Evolutionary conservation across 1,140 invertebrate species (phyloP).

Genomic region (Trichomalopsis sarcophagae): DNA sequence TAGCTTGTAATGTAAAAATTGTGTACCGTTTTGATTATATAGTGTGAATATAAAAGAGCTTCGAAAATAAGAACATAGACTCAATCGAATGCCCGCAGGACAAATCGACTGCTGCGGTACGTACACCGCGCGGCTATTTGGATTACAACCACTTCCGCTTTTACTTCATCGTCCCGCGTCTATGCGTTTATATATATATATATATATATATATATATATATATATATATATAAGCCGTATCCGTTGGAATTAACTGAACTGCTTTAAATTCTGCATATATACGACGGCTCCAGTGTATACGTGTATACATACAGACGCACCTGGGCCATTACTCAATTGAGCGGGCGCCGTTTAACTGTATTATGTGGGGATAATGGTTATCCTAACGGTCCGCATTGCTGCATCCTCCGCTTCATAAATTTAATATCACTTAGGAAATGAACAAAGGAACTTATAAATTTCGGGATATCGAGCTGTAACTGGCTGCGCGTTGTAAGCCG

Average conservation of each 20-base stretch:
- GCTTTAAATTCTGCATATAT: neutral
- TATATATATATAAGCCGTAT: neutral
- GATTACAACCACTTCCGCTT: neutral
- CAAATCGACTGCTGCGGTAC: too few species aligned
- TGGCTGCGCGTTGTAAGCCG: neutral
- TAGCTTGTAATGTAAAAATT: neutral
- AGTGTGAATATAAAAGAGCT: neutral
- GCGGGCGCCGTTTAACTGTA: constrained; percentile 23
- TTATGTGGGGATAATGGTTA: constrained; percentile 28
- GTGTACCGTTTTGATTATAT: too few species aligned
- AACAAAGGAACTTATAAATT: constrained; percentile 43
- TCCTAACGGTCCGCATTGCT: constrained; percentile 5
- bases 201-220: too few species aligned
- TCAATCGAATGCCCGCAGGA: too few species aligned
- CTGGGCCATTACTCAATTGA: constrained; percentile 28
- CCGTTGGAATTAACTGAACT: neutral
- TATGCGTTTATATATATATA: neutral
- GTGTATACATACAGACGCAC: neutral
- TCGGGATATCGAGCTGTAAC: neutral
- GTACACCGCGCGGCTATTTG: neutral
- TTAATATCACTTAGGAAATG: constrained; percentile 39
- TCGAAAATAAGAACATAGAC: too few species aligned
- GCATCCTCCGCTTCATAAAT: constrained; percentile 25
- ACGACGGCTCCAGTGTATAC: neutral
- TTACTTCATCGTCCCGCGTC: neutral